Conservation (phyloP, 2,888 invertebrate species). For the Endotricha flammealis region DNA sequence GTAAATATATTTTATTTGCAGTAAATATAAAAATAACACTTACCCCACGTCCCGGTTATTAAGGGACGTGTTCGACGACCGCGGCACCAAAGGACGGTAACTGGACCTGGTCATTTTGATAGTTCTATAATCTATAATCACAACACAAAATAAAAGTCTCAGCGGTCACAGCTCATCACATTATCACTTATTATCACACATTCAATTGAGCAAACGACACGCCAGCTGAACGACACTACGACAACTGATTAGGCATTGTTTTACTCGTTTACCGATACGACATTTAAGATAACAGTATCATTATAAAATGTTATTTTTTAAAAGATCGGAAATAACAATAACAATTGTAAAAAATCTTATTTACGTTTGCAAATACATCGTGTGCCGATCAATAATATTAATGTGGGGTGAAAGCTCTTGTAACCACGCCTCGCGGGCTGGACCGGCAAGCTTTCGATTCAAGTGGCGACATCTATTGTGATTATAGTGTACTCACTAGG, state of each 20-base stretch:
- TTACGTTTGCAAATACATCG: constrained; percentile 36
- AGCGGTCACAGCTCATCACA: constrained; percentile 5
- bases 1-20: no score
- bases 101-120: constrained; percentile 63
- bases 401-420: constrained; percentile 58
- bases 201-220: constrained; percentile 43
- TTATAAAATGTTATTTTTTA: constrained; percentile 19
- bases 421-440: constrained; percentile 55
- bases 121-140: constrained; percentile 17
- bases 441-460: constrained; percentile 36
- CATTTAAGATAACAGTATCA: constrained; percentile 31
- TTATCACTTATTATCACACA: constrained; percentile 19
- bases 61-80: constrained; percentile 60
- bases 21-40: constrained; percentile 25
- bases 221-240: constrained; percentile 37
- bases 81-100: constrained; percentile 64
- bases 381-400: constrained; percentile 58
- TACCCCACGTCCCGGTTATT: constrained; percentile 60
- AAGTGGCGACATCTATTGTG: constrained; percentile 52
- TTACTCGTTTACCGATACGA: constrained; percentile 22
- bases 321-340: constrained; percentile 32
- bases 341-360: constrained; percentile 38
- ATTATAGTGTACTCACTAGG: no score
- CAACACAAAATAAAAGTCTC: constrained; percentile 25
- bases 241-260: constrained; percentile 57